Conservation (phyloP, 1,140 invertebrate genomes). For the Drosophila pachea region DNA sequence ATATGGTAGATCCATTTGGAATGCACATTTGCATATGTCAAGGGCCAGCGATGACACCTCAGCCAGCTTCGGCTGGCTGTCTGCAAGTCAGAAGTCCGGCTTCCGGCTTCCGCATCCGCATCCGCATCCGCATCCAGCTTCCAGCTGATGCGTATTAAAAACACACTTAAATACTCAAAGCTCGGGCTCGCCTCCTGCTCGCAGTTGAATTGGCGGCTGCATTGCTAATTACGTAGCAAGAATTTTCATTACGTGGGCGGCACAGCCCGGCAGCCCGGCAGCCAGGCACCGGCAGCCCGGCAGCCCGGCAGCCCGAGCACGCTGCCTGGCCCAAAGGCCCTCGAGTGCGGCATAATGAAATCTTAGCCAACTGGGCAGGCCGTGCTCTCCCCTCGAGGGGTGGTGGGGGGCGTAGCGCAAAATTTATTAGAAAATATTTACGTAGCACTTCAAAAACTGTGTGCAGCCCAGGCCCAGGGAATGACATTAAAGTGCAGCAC, state of each 20-base stretch:
- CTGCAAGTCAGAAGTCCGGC: slow-evolving; percentile 1
- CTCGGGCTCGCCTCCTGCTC: background rate
- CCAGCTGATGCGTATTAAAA: slow-evolving; percentile 44
- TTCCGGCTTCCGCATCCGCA: slow-evolving; percentile 2
- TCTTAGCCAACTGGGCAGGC: slow-evolving; percentile 29
- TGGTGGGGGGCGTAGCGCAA: slow-evolving; percentile 36
- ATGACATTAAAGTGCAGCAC: slow-evolving; percentile 39
- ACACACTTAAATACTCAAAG: slow-evolving; percentile 45
- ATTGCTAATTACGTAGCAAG: slow-evolving; percentile 53
- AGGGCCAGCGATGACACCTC: slow-evolving; percentile 33
- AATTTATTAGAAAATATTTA: slow-evolving; percentile 70
- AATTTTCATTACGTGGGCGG: slow-evolving; percentile 51
- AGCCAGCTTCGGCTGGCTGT: slow-evolving; percentile 10
- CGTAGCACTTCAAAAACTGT: slow-evolving; percentile 57
- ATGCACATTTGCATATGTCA: slow-evolving; percentile 53
- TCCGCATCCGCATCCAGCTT: slow-evolving; percentile 5
- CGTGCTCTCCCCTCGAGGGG: background rate
- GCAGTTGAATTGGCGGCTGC: slow-evolving; percentile 8
- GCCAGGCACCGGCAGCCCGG: too few species aligned
- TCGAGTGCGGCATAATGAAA: slow-evolving; percentile 55
- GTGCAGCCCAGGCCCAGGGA: slow-evolving; percentile 43
- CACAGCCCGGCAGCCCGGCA: background rate
- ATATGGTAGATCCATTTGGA: slow-evolving; percentile 39
- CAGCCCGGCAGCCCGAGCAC: background rate
- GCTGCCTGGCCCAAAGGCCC: slow-evolving; percentile 21